These are phyloP conservation scores for Heteromormyrus szaboi DNA, from an alignment of 2,797 vertebrate genomes.

Conservation along the genomic window DNA sequence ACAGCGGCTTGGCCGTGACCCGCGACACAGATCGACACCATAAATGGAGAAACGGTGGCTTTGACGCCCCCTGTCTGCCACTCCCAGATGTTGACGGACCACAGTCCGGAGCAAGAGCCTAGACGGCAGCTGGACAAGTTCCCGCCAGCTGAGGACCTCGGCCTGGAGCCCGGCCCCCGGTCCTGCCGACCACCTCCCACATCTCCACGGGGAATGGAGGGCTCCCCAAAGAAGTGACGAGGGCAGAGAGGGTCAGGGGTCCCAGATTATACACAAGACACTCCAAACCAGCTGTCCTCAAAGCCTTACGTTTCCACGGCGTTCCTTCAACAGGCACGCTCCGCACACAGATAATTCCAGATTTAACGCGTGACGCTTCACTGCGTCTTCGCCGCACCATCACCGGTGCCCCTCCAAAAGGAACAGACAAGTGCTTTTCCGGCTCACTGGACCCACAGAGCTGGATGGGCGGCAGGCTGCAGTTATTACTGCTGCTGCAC, in stretches of 20 bases:
- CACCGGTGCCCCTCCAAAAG: conserved; percentile 13
- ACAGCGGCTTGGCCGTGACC: background rate
- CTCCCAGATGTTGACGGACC: background rate
- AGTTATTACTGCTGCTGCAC: background rate
- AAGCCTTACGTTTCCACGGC: background rate
- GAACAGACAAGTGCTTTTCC: conserved; percentile 34
- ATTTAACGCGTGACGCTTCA: background rate
- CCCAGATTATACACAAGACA: background rate
- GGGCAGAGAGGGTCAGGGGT: conserved; percentile 3
- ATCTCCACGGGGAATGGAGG: background rate
- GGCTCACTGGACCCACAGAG: conserved; percentile 35
- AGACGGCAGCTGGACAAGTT: conserved; percentile 69
- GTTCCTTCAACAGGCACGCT: background rate
- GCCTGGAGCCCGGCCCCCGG: conserved; percentile 59
- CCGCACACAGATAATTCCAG: background rate
- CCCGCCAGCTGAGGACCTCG: conserved; percentile 55
- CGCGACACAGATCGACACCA: background rate
- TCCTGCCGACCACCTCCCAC: conserved; percentile 30
- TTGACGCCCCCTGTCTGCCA: background rate
- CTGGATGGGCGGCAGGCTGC: conserved; percentile 10
- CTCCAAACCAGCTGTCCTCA: background rate
- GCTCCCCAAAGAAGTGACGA: too few species aligned
- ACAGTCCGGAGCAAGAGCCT: conserved; percentile 49
- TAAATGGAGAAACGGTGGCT: background rate
- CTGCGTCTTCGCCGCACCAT: conserved; percentile 19